phyloP scores from a whole-genome alignment of 2,113 vertebrate genomes.

The Orycteropus afer region DNA sequence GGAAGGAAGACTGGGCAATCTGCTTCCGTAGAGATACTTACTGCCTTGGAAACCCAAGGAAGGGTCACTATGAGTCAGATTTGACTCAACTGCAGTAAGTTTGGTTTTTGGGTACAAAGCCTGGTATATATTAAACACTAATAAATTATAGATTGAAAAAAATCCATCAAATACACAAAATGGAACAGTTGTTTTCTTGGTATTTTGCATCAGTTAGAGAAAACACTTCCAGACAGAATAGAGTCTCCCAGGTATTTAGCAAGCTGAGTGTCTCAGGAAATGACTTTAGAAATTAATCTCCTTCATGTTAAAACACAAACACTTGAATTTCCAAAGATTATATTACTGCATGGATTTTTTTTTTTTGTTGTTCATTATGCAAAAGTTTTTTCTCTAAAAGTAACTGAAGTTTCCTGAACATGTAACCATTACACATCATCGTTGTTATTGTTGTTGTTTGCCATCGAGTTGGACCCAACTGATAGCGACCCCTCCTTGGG shows the following conservation, averaged over 20 bases:
- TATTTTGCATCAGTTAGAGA: slow-evolving; percentile 19
- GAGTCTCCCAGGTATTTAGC: background rate
- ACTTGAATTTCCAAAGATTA: background rate
- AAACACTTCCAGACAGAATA: slow-evolving; percentile 15
- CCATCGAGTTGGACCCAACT: too few species aligned
- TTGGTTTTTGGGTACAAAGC: too few species aligned
- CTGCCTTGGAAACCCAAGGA: too few species aligned
- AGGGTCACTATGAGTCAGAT: too few species aligned
- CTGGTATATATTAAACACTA: background rate
- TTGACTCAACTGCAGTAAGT: too few species aligned
- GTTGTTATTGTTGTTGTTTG: too few species aligned
- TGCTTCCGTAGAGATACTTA: too few species aligned
- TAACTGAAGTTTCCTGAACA: background rate
- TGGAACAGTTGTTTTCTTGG: background rate
- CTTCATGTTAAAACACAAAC: slow-evolving; percentile 49
- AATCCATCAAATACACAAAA: background rate
- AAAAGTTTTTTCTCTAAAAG: slow-evolving; percentile 24
- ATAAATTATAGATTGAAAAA: slow-evolving; percentile 41
- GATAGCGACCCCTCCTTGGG: too few species aligned
- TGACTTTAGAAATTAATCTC: background rate
- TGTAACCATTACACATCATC: background rate
- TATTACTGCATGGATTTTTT: background rate
- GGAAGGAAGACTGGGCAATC: too few species aligned
- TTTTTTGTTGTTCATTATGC: background rate
- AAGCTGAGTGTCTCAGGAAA: slow-evolving; percentile 36